Percentiles rank a stretch among this genome's conserved stretches.
Evolutionary conservation across 2,888 invertebrate species (phyloP).

Genomic region (Eupithecia inturbata): DNA sequence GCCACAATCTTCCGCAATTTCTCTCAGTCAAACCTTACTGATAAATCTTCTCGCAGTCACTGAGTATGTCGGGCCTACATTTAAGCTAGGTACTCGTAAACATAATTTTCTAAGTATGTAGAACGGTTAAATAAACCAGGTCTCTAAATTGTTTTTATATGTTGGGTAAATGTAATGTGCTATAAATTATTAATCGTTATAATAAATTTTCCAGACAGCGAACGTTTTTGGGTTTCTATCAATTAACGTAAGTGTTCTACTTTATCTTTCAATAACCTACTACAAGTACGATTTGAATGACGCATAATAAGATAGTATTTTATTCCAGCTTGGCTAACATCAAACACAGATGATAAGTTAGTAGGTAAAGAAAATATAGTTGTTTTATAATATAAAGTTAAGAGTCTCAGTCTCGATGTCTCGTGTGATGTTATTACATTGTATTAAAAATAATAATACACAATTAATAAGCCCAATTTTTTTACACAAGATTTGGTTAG

Average conservation of each 20-base stretch:
- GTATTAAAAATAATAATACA: not conserved
- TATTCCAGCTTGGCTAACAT: slow-evolving; percentile 31
- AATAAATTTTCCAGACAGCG: slow-evolving; percentile 74
- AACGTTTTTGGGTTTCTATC: slow-evolving; percentile 69
- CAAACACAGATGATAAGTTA: not conserved
- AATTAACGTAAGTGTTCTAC: slow-evolving; percentile 71
- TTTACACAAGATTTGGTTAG: not conserved
- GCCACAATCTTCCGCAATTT: slow-evolving; percentile 73
- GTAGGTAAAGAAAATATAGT: not conserved
- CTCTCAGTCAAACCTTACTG: slow-evolving; percentile 71
- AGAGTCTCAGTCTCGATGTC: not conserved
- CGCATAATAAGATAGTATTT: slow-evolving; percentile 46
- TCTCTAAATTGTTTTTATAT: slow-evolving; percentile 64
- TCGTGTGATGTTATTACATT: not conserved
- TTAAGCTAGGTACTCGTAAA: slow-evolving; percentile 65
- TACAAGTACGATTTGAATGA: slow-evolving; percentile 47
- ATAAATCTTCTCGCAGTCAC: slow-evolving; percentile 61
- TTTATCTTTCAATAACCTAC: slow-evolving; percentile 66
- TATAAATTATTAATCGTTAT: slow-evolving; percentile 77
- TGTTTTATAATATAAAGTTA: not conserved
- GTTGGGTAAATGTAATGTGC: slow-evolving; percentile 75
- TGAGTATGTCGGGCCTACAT: slow-evolving; percentile 58
- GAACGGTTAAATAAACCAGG: slow-evolving; percentile 75
- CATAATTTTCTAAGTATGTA: slow-evolving; percentile 82
- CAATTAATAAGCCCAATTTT: not conserved